Evolutionary conservation across 2,113 vertebrate species (phyloP).

Genomic region (Embiotoca jacksoni): DNA sequence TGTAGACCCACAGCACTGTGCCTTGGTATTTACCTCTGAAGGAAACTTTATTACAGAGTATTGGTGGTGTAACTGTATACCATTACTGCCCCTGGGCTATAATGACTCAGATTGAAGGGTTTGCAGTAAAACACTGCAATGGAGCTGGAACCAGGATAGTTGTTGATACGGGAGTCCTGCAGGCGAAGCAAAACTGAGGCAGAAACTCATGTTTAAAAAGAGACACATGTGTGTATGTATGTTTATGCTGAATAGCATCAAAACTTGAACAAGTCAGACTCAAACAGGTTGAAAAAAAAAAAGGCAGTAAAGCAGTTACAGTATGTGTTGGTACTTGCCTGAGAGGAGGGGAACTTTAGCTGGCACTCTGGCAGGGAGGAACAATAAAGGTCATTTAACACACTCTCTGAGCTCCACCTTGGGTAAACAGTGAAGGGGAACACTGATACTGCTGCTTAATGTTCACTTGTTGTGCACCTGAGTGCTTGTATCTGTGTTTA

Average conservation of each 20-base stretch:
- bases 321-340: conserved; percentile 79
- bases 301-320: conserved; percentile 15
- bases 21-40: conserved; percentile 70
- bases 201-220: conserved; percentile 50
- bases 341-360: conserved; percentile 66
- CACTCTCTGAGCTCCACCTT: conserved; percentile 61
- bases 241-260: conserved; percentile 32
- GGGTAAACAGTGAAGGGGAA: conserved; percentile 50
- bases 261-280: conserved; percentile 24
- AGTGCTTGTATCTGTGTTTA: conserved; percentile 9
- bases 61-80: conserved; percentile 74
- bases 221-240: conserved; percentile 29
- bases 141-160: conserved; percentile 47
- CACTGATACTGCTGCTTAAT: conserved; percentile 3
- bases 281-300: conserved; percentile 4
- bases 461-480: neutral
- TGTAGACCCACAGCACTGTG: conserved; percentile 39
- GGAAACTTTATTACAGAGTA: conserved; percentile 82
- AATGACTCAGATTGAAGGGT: conserved; percentile 80
- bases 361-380: conserved; percentile 63
- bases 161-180: conserved; percentile 43
- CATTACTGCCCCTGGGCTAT: conserved; percentile 79
- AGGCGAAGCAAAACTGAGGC: conserved; percentile 20
- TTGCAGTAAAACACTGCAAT: conserved; percentile 63
- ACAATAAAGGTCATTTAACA: conserved; percentile 73